These are phyloP conservation scores for Synergus laeviventris DNA, from an alignment of 2,888 invertebrate species.

Conservation along the genomic window DNA sequence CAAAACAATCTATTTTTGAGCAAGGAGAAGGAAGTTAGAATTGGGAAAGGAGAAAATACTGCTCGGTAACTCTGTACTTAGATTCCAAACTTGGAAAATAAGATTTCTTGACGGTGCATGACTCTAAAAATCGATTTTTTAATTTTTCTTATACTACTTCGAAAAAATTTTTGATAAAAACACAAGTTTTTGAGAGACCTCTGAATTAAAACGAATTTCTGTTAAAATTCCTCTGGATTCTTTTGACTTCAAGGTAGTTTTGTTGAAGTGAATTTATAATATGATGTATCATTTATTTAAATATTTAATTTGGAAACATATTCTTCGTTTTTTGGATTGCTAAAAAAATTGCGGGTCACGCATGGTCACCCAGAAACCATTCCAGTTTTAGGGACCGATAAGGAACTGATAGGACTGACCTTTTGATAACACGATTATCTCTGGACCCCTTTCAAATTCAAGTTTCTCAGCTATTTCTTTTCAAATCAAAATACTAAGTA, in stretches of 20 bases:
- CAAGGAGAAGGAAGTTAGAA: slow-evolving; percentile 16
- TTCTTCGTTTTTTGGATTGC: neutral
- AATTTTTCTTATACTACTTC: neutral
- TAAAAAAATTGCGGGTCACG: neutral
- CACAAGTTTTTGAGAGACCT: neutral
- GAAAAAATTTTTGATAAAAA: neutral
- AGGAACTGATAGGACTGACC: slow-evolving; percentile 42
- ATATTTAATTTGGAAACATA: neutral
- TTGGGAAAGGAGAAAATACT: neutral
- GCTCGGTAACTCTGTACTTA: neutral
- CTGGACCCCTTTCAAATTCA: slow-evolving; percentile 38
- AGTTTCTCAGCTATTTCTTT: slow-evolving; percentile 29
- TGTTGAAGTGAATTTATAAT: neutral
- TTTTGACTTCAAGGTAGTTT: neutral
- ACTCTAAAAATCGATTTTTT: neutral
- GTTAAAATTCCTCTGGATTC: neutral
- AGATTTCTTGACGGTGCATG: neutral
- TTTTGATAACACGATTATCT: slow-evolving; percentile 45
- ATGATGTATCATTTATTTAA: neutral
- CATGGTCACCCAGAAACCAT: slow-evolving; percentile 34
- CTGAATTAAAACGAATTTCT: neutral
- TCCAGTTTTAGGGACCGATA: slow-evolving; percentile 40
- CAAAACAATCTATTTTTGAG: slow-evolving; percentile 38
- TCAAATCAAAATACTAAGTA: slow-evolving; percentile 43
- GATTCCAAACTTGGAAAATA: neutral